Base-by-base conservation (phyloP, 2,888 invertebrate species). In the Hartigia nigra region DNA sequence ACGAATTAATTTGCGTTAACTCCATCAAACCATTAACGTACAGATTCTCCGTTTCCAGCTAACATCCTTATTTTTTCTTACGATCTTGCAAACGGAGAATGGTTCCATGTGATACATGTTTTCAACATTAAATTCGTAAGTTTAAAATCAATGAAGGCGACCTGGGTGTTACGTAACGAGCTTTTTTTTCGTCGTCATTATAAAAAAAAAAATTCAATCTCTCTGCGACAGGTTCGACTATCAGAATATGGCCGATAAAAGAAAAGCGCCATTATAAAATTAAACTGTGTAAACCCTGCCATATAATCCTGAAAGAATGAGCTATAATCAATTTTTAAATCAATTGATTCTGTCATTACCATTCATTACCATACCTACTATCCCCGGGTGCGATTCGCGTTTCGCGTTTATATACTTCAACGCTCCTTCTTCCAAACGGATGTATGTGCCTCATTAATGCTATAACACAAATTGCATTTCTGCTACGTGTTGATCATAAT, bases 1-100 rank as follows among this genome's bases (percentile, higher is more conserved):
- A 82, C 80, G 84, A 82, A 84, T 84, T 84, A 84, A 84, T 84
- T 84, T 80, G 78, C 80, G 75, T 80, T 78, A 80, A 84, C 84
- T 84, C 81, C 80, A 82, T 84, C 79, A 84, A 84, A 78, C 23
- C 23, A 14, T 55, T 55, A 55, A 55, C 55, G 23, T 14, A 23
- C 55, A 55, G 55, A 55, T 55, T 55, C 55, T 55, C 23, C 23
- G 55, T 55, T 55, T 55, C 23, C 23, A 55, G 55, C 9, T 23
- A 23, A 23, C 23, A 23, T 55, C 55, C 55, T 55, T 9, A 23
- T 55, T 55, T 55, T 23, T 23, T 55, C 9, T 55, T 55, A 55
- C 55, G 55, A 14, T 55, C 23, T 5, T 55, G 9, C 23, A 23
- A 55, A 23, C 55, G 23, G 23, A 23, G 23, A 23, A 23, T 55